These are phyloP conservation scores for Aepyceros melampus DNA, from an alignment of 2,113 vertebrate genomes.

Conservation along the genomic window DNA sequence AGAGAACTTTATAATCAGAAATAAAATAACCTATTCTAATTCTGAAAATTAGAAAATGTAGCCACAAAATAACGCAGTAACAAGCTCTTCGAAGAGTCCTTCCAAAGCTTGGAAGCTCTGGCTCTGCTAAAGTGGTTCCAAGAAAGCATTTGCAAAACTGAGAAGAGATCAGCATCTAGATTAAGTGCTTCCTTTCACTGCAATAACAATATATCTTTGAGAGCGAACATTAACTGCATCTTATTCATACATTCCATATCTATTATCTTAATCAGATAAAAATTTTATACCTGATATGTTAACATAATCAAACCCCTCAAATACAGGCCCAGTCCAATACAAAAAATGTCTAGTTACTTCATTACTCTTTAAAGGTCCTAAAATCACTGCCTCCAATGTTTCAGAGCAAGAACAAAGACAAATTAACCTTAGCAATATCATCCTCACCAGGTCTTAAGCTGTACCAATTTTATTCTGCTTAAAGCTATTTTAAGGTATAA, in stretches of 20 bases:
- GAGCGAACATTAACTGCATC: conserved; percentile 42
- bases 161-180: conserved; percentile 54
- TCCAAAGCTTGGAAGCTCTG: conserved; percentile 29
- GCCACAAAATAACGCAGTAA: conserved; percentile 8
- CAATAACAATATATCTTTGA: conserved; percentile 38
- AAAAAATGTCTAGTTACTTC: background rate
- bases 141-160: conserved; percentile 50
- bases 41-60: conserved; percentile 20
- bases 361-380: conserved; percentile 10
- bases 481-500: conserved; percentile 13
- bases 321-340: background rate
- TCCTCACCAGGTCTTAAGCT: background rate
- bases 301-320: conserved; percentile 24
- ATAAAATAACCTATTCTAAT: conserved; percentile 15
- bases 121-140: conserved; percentile 21
- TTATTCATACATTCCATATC: conserved; percentile 31
- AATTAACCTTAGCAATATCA: background rate
- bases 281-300: conserved; percentile 26
- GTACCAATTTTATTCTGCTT: background rate
- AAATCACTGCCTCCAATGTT: background rate
- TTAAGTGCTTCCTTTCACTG: conserved; percentile 37
- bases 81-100: background rate
- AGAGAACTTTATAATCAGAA: background rate
- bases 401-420: background rate
- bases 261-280: conserved; percentile 46